These are phyloP conservation scores for Xenopus laevis DNA, from an alignment of 2,113 vertebrate genomes.

Conservation along the genomic window DNA sequence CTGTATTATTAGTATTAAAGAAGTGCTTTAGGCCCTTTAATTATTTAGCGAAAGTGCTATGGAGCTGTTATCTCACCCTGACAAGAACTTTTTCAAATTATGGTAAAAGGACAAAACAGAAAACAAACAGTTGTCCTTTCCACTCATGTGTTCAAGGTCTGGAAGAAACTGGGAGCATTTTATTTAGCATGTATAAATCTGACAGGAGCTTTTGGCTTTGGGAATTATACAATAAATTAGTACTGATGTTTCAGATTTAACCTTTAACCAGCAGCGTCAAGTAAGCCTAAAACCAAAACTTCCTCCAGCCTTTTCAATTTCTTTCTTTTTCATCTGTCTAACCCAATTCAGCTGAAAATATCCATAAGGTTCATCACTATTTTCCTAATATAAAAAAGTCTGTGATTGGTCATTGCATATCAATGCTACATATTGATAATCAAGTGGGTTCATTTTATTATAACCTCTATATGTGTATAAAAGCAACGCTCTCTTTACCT, in stretches of 20 bases:
- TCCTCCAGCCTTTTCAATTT: conserved; percentile 31
- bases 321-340: background rate
- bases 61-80: too few species aligned
- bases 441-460: too few species aligned
- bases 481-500: too few species aligned
- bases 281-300: conserved; percentile 4
- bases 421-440: background rate
- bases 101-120: too few species aligned
- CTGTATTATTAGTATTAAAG: too few species aligned
- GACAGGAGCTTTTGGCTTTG: background rate
- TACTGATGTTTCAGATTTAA: conserved; percentile 45
- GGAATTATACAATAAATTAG: conserved; percentile 44
- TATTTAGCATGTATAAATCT: background rate
- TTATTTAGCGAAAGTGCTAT: too few species aligned
- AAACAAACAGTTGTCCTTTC: background rate
- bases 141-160: too few species aligned
- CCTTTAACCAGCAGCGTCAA: conserved; percentile 32
- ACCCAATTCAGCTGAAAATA: conserved; percentile 12
- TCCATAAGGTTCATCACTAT: background rate
- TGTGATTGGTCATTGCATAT: conserved; percentile 1
- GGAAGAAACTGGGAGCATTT: background rate
- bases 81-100: too few species aligned
- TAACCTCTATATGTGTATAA: too few species aligned
- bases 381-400: background rate
- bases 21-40: too few species aligned